Conservation (phyloP, 64 coral and sea anemone genomes). For the Dendrophyllia cribrosa region DNA sequence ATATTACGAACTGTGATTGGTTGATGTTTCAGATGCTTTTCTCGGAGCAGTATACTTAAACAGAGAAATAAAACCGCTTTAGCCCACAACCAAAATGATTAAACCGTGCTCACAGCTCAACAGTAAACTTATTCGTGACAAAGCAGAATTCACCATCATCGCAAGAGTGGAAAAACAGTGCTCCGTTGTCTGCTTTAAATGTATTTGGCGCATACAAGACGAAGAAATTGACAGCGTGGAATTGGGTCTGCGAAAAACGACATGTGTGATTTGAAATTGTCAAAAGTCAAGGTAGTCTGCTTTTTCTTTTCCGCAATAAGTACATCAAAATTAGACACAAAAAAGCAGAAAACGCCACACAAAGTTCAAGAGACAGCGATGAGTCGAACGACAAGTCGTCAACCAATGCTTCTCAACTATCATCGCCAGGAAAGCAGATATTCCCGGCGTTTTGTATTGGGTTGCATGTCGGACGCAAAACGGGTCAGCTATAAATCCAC, state of each 20-base stretch:
- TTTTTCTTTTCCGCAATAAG: conserved; percentile 16
- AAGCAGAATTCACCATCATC: conserved; percentile 1
- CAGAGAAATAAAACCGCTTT: too few species aligned
- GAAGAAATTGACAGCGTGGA: conserved; percentile 38
- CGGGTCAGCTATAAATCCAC: conserved; percentile 9
- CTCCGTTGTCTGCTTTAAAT: conserved; percentile 9
- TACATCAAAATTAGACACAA: neutral
- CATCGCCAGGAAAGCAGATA: neutral
- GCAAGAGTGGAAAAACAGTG: conserved; percentile 18
- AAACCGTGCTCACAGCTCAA: conserved; percentile 39
- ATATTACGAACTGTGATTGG: too few species aligned
- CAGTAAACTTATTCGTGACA: conserved; percentile 16
- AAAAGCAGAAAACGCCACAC: neutral
- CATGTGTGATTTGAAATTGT: neutral
- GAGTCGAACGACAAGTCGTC: neutral
- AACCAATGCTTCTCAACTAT: neutral
- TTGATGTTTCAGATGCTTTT: too few species aligned
- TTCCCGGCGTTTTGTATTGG: conserved; percentile 55
- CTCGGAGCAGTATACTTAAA: too few species aligned
- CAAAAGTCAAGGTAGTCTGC: neutral
- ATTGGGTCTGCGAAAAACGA: conserved; percentile 51
- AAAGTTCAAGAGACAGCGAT: neutral
- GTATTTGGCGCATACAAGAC: conserved; percentile 12
- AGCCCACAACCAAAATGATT: neutral
- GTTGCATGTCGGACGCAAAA: conserved; percentile 19